A percentile compares a stretch with the other conserved stretches of the same genome.
Evolutionary conservation across 1,140 invertebrate species (phyloP).

Genomic region (Drosophila tsacasi): DNA sequence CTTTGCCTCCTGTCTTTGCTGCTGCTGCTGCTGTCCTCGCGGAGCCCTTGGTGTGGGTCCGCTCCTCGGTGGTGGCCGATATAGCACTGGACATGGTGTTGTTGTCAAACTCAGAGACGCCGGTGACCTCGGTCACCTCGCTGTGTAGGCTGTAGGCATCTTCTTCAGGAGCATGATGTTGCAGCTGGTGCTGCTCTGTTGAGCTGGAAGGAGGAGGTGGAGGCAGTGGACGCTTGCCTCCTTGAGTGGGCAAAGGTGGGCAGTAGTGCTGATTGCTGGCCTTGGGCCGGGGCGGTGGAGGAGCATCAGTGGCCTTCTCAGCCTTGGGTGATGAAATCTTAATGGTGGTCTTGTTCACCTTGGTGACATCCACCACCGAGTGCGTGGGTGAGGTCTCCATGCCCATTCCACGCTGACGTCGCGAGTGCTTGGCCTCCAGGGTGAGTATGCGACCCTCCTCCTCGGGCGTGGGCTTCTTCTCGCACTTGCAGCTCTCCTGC

Average conservation of each 20-base stretch:
- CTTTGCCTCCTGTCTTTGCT: slow-evolving; percentile 16
- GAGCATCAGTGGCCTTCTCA: slow-evolving; percentile 22
- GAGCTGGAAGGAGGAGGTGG: slow-evolving; percentile 59
- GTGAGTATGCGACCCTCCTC: slow-evolving; percentile 88
- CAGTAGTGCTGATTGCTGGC: slow-evolving; percentile 67
- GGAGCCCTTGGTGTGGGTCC: slow-evolving; percentile 13
- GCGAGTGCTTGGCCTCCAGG: slow-evolving; percentile 89
- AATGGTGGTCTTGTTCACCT: slow-evolving; percentile 72
- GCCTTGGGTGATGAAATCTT: slow-evolving; percentile 67
- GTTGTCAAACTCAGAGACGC: slow-evolving; percentile 77
- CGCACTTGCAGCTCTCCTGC: slow-evolving; percentile 70
- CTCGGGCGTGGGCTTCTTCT: slow-evolving; percentile 34
- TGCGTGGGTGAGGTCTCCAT: slow-evolving; percentile 87
- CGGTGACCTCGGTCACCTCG: slow-evolving; percentile 80
- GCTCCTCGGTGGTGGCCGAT: slow-evolving; percentile 54
- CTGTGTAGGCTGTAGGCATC: slow-evolving; percentile 78
- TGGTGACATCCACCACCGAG: slow-evolving; percentile 63
- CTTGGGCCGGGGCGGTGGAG: slow-evolving; percentile 20
- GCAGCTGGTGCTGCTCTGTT: background rate
- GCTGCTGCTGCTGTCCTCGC: background rate
- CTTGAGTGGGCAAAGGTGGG: slow-evolving; percentile 34
- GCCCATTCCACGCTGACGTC: slow-evolving; percentile 87
- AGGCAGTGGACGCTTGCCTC: slow-evolving; percentile 58
- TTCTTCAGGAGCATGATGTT: slow-evolving; percentile 52
- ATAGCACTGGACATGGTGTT: slow-evolving; percentile 72